Evolutionary conservation across 2,888 invertebrate genomes (phyloP).

Genomic region (Lasius platythorax): DNA sequence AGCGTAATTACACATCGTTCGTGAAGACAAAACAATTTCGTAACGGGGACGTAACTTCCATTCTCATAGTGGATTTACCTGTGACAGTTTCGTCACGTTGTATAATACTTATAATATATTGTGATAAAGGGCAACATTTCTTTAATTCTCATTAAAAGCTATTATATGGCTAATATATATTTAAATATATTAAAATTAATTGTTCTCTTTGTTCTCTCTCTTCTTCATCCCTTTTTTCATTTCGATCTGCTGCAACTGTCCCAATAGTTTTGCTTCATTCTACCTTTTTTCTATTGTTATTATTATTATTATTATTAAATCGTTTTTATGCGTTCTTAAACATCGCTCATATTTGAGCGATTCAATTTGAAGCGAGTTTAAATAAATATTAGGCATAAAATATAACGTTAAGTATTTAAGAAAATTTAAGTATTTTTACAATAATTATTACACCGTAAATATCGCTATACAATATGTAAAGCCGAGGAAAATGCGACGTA

Average conservation of each 20-base stretch:
- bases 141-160: background rate
- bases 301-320: background rate
- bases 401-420: too few relatives aligned
- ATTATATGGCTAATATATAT: background rate
- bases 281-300: background rate
- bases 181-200: background rate
- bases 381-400: background rate
- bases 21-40: slow-evolving; percentile 27
- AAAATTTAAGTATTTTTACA: too few relatives aligned
- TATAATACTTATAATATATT: background rate
- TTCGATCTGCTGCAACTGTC: background rate
- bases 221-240: background rate
- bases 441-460: background rate
- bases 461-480: background rate
- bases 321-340: background rate
- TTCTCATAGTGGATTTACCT: background rate
- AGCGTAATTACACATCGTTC: slow-evolving; percentile 27
- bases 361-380: background rate
- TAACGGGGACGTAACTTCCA: background rate
- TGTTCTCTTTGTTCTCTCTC: background rate
- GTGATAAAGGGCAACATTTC: background rate
- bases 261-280: background rate
- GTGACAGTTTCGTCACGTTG: background rate
- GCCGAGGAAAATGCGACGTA: background rate
- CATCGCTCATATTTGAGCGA: background rate